Evolutionary conservation across 2,888 invertebrate genomes (phyloP).

Genomic region (Yponomeuta plumbellus): DNA sequence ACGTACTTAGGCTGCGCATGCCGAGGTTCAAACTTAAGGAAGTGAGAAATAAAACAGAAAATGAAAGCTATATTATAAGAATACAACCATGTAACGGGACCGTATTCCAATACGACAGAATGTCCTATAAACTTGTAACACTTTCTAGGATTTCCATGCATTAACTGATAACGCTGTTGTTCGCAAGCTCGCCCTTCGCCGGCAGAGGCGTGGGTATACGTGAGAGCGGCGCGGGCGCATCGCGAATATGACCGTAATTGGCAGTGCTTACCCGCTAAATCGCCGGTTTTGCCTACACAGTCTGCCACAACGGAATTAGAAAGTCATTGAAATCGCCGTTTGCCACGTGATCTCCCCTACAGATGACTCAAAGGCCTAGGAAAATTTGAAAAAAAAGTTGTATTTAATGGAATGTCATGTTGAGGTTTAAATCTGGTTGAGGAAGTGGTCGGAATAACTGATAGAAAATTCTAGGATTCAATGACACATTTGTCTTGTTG

Average conservation of each 20-base stretch:
- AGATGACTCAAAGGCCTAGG: no score
- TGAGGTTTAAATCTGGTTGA: no score
- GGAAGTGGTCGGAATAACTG: no score
- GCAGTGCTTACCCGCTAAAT: slow-evolving; percentile 12
- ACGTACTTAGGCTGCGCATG: no score
- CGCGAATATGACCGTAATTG: slow-evolving; percentile 16
- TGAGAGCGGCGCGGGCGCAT: slow-evolving; percentile 10
- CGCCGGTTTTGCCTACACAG: neutral
- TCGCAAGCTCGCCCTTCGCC: neutral
- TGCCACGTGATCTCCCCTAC: neutral
- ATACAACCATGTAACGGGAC: neutral
- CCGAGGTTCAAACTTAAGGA: no score
- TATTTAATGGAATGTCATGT: no score
- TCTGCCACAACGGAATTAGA: slow-evolving; percentile 12
- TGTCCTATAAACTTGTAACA: neutral
- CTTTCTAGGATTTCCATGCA: neutral
- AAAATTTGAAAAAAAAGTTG: no score
- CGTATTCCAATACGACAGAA: neutral
- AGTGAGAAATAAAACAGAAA: no score
- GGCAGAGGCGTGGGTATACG: slow-evolving; percentile 1
- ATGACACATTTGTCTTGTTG: neutral
- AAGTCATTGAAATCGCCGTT: slow-evolving; percentile 10
- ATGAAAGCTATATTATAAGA: neutral
- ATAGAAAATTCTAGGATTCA: neutral
- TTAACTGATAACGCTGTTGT: neutral